A percentile compares a stretch with the other conserved stretches of the same genome.
Evolutionary conservation across 1,140 invertebrate genomes (phyloP).

Genomic region (Dreissena polymorpha): DNA sequence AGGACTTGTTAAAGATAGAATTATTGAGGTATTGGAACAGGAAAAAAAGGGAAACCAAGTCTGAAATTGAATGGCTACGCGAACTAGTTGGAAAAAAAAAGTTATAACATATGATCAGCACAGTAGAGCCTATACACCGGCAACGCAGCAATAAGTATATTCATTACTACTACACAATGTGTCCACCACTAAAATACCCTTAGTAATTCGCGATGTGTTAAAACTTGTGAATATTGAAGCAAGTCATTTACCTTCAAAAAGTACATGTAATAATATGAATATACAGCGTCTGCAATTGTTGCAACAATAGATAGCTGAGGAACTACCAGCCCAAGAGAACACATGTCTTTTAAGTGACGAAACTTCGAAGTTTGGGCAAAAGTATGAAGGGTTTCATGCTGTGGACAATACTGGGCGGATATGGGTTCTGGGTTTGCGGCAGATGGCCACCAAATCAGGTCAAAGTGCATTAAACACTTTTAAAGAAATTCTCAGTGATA

Average conservation of each 20-base stretch:
- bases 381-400: slow-evolving; percentile 50
- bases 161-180: background rate
- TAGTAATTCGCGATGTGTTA: background rate
- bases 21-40: too few relatives aligned
- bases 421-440: slow-evolving; percentile 28
- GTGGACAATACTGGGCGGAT: slow-evolving; percentile 23
- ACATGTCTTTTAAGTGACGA: slow-evolving; percentile 49
- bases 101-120: too few relatives aligned
- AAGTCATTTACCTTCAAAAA: background rate
- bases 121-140: too few relatives aligned
- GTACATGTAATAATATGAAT: background rate
- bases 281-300: slow-evolving; percentile 19
- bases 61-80: too few relatives aligned
- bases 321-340: slow-evolving; percentile 28
- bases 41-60: too few relatives aligned
- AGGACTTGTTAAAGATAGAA: too few relatives aligned
- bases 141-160: background rate
- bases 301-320: slow-evolving; percentile 36
- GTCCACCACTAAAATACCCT: background rate
- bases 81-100: too few relatives aligned
- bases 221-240: background rate
- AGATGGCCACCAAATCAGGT: slow-evolving; percentile 38
- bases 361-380: slow-evolving; percentile 41
- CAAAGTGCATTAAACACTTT: background rate
- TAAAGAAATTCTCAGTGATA: slow-evolving; percentile 36